Evolutionary conservation across 37 sponge, comb jelly and placozoan species (phyloP).

Genomic region (Beroe ovata): DNA sequence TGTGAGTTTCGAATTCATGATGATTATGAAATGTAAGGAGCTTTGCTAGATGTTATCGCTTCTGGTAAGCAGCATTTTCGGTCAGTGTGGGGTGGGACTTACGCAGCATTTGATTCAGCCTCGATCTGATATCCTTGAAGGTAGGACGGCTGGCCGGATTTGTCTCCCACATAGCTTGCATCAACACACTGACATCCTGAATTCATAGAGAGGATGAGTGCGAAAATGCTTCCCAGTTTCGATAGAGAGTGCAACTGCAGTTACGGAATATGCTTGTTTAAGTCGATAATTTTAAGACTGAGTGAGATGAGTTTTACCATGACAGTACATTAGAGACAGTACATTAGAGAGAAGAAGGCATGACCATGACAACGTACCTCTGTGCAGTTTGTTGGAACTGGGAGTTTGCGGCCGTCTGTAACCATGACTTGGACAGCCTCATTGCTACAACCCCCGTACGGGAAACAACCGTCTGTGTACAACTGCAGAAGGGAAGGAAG

Average conservation of each 20-base stretch:
- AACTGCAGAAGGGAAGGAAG: no score
- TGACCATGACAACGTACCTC: no score
- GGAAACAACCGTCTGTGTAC: conserved; percentile 12
- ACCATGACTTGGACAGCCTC: conserved; percentile 1
- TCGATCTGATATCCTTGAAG: neutral
- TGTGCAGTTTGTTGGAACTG: neutral
- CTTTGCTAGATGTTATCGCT: no score
- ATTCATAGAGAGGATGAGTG: neutral
- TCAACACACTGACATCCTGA: conserved; percentile 51
- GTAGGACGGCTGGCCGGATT: neutral
- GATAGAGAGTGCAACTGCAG: neutral
- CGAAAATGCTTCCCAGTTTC: neutral
- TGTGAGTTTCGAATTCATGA: no score
- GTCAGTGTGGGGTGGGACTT: neutral
- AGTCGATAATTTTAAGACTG: neutral
- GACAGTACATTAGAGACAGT: no score
- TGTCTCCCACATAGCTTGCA: neutral
- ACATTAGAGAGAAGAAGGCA: no score
- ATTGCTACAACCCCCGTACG: neutral
- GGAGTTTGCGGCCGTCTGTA: neutral
- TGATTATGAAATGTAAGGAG: no score
- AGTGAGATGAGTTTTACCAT: neutral
- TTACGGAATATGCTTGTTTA: neutral
- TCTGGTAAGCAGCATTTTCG: neutral
- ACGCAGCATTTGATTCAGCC: neutral